Base-by-base conservation (phyloP, 2,888 invertebrate genomes). In the Cerceris rybyensis region DNA sequence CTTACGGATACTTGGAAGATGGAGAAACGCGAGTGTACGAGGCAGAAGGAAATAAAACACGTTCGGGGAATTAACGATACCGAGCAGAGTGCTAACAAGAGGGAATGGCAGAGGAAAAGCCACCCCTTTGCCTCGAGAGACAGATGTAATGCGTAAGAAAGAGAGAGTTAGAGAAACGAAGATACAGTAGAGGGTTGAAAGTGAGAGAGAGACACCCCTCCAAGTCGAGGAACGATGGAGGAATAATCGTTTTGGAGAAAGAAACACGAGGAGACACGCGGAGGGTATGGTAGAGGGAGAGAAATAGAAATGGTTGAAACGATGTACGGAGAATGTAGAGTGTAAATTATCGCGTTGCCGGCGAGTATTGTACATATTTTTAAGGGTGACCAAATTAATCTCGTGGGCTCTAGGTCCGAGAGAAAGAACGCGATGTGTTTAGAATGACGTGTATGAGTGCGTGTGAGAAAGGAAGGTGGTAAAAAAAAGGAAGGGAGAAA, bases 351-450 rank as follows among this genome's bases (percentile, higher is more conserved):
- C 85, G 81, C 86, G 84, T 28, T 83, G 84, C 85, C 84, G 84
- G 82, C 84, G 82, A 81, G 83, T 87, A 89, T 87, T 90, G 89
- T 90, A 90, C 81, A 90, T 90, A 90, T 87, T 89, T 87, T 88
- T 88, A 86, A 87, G 77, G 77, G 82, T 83, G 80, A 81, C 72
- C 75, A 84, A 75, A 76, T 84, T 81, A 80, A 80, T 85, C 70
- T 70, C 52, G 64, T 42, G 43, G 46, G 60, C 52, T 41, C 28
- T 61, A 6, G 28, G 59, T 42, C 50, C 43, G 42, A 54, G 41
- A 49, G 55, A 52, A 50, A 57, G 59, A 4, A 58, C 46, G 52
- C 64, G 57, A 50, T 49, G 58, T 28, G 14, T 43, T 42, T 39
- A 39, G 63, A 11, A 7, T n/a, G 46, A 60, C n/a, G 42, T 46